Evolutionary conservation across 1,140 invertebrate genomes (phyloP), one percentile per base, ranked within the genome.

Genomic region (Plectus sambesii): DNA sequence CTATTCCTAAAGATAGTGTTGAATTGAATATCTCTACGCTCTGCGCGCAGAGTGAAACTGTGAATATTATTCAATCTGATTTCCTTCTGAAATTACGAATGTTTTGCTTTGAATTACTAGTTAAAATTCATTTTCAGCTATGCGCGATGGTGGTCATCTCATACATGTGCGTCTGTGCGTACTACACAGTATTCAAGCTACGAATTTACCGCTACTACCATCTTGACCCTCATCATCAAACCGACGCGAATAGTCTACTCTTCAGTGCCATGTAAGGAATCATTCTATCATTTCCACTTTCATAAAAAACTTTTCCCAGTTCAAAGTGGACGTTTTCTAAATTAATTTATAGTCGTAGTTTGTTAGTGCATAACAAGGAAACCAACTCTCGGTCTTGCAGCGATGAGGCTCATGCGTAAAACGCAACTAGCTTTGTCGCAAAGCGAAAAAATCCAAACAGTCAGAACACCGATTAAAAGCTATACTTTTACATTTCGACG

Each of bases 171-270:
- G 84, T 89, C 60, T 98, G 93, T 74, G 88, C 93, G 3, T 98
- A 93, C 73, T 97, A 85, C 15, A 98, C 93, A 0, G 82, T 99
- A 35, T 81, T 99, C 58, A 88, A 92, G 73, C 89, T 99, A 55
- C 78, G 87, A 40, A 80, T 99, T 5, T 78, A 98, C 25, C 96
- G 97, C 75, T 80, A 93, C 53, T 98, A 97, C 73, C 94, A 97
- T 66, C 73, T 99, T 57, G 89, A 92, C 5, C 83, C 88, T 0
- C 82, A 93, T 70, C 92, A 98, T 73, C 86, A 93, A 73, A 98
- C 93, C 1, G 93, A 97, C 69, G 92, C 97, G 70, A 92, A 97
- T 74, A 94, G 87, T 70, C 77, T 99, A 38, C 89, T 99, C 61
- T 99, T 99, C 72, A 89, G 86, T 66, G 92, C 92, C 45, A 80